Base-by-base conservation (phyloP, 1,140 invertebrate species). In the Anoplophora glabripennis region DNA sequence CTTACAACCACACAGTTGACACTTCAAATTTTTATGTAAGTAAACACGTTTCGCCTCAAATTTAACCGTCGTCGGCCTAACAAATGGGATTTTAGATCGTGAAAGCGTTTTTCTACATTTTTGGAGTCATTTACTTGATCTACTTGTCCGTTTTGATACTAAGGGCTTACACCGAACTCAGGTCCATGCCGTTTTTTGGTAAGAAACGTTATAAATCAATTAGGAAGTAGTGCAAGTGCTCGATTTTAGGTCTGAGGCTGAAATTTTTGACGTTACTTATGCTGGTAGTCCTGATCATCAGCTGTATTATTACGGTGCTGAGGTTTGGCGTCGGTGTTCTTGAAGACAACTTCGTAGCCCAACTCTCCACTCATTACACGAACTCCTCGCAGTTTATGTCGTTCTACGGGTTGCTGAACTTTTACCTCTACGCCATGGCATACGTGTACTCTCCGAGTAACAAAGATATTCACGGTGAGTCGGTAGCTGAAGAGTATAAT, bases 141-240 rank as follows among this genome's bases (percentile, higher is more conserved):
- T 98, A 96, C 78, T 77, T 98, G 47, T 68, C 89, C 1, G 84
- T 92, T 66, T 78, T 98, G 14, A 85, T 96, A 57, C 77, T 98
- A 15, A 86, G 89, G 71, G 94, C 94, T 1, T 98, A 96, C 72
- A 94, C 88, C 64, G 95, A 98, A 79, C 80, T 99, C 28, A 82
- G 93, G 70, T 92, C 93, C 8, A 98, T 98, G 95, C 94, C 94
- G 59, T 97, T 91, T 78, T 97, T 98, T 83, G 94, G 94, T 96
- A 81, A 86, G 80, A 67, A 28, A 8, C 12, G n/a, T 45, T 44
- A 35, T 21, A 7, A 47, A 18, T 11, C 2, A 28, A 28, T 28
- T 28, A 28, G 2, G 2, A 28, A 5, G 21, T 44, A 4, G 4
- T 28, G 2, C 5, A 5, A 28, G 3, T 3, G 5, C 5, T 37